Evolutionary conservation across 2,797 vertebrate genomes (phyloP).

Genomic region (Podarcis siculus): DNA sequence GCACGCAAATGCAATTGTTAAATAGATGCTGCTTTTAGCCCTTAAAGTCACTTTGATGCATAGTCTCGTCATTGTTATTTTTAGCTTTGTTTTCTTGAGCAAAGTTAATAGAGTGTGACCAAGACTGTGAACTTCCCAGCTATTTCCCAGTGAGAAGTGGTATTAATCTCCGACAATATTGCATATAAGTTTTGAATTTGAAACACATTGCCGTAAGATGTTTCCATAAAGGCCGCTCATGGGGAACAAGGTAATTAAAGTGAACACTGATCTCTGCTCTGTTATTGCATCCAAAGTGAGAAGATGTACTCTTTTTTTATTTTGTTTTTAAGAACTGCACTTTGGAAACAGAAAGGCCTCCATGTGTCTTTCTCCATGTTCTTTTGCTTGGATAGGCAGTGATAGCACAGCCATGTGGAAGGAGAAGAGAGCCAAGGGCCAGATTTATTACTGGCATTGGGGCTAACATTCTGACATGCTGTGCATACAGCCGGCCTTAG

Average conservation of each 20-base stretch:
- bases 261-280: background rate
- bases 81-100: slow-evolving; percentile 19
- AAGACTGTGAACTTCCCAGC: background rate
- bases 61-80: background rate
- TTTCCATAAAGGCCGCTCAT: slow-evolving; percentile 17
- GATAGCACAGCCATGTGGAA: background rate
- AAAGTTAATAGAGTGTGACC: background rate
- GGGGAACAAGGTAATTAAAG: background rate
- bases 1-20: background rate
- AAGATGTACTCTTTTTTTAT: background rate
- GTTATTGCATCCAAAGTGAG: background rate
- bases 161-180: background rate
- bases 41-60: background rate
- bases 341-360: background rate
- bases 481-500: background rate
- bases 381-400: too few species aligned
- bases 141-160: background rate
- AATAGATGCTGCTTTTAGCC: background rate
- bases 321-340: background rate
- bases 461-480: background rate
- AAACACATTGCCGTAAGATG: background rate
- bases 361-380: too few species aligned
- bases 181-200: background rate
- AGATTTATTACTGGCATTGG: background rate
- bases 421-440: background rate